These are phyloP conservation scores for Magallana angulata DNA, from an alignment of 1,140 invertebrate genomes.

Conservation along the genomic window DNA sequence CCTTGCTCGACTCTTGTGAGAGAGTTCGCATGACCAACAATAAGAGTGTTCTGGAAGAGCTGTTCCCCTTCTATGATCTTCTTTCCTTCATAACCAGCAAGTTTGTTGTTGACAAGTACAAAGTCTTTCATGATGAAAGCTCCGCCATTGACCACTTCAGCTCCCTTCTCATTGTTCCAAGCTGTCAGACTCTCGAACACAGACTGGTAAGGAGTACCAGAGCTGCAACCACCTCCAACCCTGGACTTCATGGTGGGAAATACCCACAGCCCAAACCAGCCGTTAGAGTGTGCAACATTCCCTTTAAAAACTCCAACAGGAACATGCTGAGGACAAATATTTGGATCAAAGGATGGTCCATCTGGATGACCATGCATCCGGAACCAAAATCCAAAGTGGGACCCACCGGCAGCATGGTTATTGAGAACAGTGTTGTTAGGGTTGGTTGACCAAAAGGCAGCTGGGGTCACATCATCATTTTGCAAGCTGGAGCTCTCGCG, in stretches of 20 bases:
- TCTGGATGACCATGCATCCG: conserved; percentile 74
- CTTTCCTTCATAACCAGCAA: conserved; percentile 72
- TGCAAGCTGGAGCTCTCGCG: conserved; percentile 72
- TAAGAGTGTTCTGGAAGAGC: conserved; percentile 56
- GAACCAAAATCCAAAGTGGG: conserved; percentile 79
- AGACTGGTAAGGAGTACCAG: conserved; percentile 49
- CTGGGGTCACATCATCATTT: conserved; percentile 79
- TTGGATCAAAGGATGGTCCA: conserved; percentile 72
- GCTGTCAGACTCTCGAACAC: conserved; percentile 64
- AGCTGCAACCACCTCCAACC: conserved; percentile 61
- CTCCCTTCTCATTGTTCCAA: conserved; percentile 77
- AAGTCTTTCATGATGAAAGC: conserved; percentile 70
- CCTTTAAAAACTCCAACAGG: conserved; percentile 72
- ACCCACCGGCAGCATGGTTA: conserved; percentile 76
- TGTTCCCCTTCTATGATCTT: conserved; percentile 51
- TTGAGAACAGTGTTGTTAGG: conserved; percentile 75
- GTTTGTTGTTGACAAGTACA: conserved; percentile 70
- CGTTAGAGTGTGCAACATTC: conserved; percentile 77
- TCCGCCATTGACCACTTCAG: conserved; percentile 71
- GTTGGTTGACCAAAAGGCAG: conserved; percentile 76
- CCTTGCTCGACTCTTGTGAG: conserved; percentile 40
- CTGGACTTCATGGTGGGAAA: conserved; percentile 73
- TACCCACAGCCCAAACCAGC: conserved; percentile 79
- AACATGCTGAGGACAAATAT: conserved; percentile 70
- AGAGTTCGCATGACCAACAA: conserved; percentile 60